phyloP scores from a whole-genome alignment of 2,888 invertebrate genomes.

The Melinaea marsaeus region DNA sequence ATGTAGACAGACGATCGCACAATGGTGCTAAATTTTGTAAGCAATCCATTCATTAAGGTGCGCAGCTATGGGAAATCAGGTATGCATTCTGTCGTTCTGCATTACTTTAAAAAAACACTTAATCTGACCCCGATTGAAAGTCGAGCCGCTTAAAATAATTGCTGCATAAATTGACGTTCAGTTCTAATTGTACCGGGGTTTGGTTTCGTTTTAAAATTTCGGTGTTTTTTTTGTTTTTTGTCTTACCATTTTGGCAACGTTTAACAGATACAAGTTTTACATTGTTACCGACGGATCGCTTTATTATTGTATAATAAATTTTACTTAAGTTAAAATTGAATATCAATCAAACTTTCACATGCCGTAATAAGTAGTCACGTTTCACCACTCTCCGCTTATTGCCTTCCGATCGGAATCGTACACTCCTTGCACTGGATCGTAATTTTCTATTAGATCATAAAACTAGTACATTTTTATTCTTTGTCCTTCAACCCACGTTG shows the following conservation, averaged over 20 bases:
- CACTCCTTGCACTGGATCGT: slow-evolving; percentile 48
- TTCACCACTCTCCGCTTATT: slow-evolving; percentile 66
- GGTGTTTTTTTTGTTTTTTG: slow-evolving; percentile 1
- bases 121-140: slow-evolving; percentile 73
- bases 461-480: slow-evolving; percentile 14
- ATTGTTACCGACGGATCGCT: slow-evolving; percentile 10
- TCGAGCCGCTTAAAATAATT: slow-evolving; percentile 66
- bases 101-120: slow-evolving; percentile 75
- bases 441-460: slow-evolving; percentile 46
- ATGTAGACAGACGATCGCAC: background rate
- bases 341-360: slow-evolving; percentile 69
- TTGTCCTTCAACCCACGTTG: no score
- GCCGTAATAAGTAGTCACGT: slow-evolving; percentile 71
- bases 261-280: slow-evolving; percentile 15
- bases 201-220: slow-evolving; percentile 37
- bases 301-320: slow-evolving; percentile 5
- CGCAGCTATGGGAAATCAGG: slow-evolving; percentile 52
- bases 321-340: slow-evolving; percentile 47
- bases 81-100: slow-evolving; percentile 64
- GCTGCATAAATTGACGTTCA: slow-evolving; percentile 69
- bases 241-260: slow-evolving; percentile 20
- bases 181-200: slow-evolving; percentile 57
- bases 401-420: slow-evolving; percentile 53
- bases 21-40: slow-evolving; percentile 23
- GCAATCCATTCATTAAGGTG: slow-evolving; percentile 59